phyloP scores from a whole-genome alignment of 2,888 invertebrate species.

The Pollenia amentaria region DNA sequence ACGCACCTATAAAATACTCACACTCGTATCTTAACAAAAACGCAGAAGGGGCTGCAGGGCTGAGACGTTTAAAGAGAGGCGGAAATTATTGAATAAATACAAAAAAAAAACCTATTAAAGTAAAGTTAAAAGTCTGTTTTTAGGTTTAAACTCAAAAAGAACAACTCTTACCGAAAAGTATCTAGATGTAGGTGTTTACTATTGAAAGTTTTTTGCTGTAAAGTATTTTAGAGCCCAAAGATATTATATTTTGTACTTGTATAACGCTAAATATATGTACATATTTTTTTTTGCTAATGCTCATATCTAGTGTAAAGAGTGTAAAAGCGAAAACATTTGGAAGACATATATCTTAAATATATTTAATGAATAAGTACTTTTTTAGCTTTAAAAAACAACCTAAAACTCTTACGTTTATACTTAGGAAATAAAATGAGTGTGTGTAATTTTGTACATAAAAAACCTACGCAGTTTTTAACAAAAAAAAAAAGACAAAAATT shows the following conservation, averaged over 20 bases:
- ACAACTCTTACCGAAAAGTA: neutral
- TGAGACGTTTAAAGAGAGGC: conserved; percentile 10
- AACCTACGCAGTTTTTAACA: conserved; percentile 56
- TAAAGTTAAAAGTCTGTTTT: neutral
- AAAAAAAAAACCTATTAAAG: neutral
- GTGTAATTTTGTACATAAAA: conserved; percentile 19
- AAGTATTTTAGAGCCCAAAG: conserved; percentile 59
- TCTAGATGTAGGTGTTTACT: conserved; percentile 58
- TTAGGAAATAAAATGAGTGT: conserved; percentile 2
- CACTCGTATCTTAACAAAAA: neutral
- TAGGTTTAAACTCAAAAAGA: conserved; percentile 3
- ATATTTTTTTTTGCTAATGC: neutral
- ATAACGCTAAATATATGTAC: conserved; percentile 6
- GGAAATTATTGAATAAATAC: conserved; percentile 20
- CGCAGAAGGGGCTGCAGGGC: neutral
- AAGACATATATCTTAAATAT: conserved; percentile 19
- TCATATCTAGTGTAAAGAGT: conserved; percentile 10
- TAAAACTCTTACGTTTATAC: neutral
- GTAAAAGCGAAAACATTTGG: neutral
- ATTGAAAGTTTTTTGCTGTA: conserved; percentile 65
- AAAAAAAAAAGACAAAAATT: conserved; percentile 18
- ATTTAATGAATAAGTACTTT: conserved; percentile 52
- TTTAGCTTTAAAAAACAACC: neutral
- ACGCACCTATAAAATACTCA: conserved; percentile 51
- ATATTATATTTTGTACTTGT: conserved; percentile 15